phyloP scores from a whole-genome alignment of 2,888 invertebrate species.

The Phyllotreta cruciferae region DNA sequence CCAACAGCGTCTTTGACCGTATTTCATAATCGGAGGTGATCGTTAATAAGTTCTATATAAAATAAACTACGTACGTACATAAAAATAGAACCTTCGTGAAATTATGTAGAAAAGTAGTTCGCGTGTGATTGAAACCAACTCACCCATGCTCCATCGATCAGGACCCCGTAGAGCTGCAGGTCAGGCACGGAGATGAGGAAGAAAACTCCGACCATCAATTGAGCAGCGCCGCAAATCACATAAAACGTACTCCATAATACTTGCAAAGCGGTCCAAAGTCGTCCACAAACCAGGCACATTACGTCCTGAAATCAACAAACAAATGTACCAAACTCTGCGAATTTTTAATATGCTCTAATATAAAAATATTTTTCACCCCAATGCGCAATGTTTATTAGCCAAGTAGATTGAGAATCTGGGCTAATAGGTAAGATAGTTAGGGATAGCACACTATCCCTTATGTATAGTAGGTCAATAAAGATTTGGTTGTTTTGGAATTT shows the following conservation, averaged over 20 bases:
- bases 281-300: constrained; percentile 57
- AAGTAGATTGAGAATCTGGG: too few species aligned
- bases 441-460: too few species aligned
- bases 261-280: constrained; percentile 60
- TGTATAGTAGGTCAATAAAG: too few species aligned
- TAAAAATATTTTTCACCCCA: too few species aligned
- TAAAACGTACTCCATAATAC: constrained; percentile 62
- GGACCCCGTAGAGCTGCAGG: constrained; percentile 61
- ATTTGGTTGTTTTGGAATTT: too few species aligned
- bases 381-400: too few species aligned
- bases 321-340: not conserved
- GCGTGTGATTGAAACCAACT: constrained; percentile 42
- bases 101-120: constrained; percentile 56
- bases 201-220: constrained; percentile 63
- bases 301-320: constrained; percentile 50
- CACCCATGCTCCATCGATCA: constrained; percentile 64
- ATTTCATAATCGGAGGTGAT: constrained; percentile 20
- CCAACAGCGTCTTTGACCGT: constrained; percentile 19
- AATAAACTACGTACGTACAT: not conserved
- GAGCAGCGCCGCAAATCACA: constrained; percentile 61
- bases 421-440: too few species aligned
- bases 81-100: not conserved
- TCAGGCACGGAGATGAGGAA: constrained; percentile 63
- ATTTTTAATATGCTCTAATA: too few species aligned
- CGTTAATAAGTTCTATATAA: constrained; percentile 5